These are phyloP conservation scores for Corythornis madagascariensis DNA, from an alignment of 2,113 vertebrate genomes.

Conservation along the genomic window DNA sequence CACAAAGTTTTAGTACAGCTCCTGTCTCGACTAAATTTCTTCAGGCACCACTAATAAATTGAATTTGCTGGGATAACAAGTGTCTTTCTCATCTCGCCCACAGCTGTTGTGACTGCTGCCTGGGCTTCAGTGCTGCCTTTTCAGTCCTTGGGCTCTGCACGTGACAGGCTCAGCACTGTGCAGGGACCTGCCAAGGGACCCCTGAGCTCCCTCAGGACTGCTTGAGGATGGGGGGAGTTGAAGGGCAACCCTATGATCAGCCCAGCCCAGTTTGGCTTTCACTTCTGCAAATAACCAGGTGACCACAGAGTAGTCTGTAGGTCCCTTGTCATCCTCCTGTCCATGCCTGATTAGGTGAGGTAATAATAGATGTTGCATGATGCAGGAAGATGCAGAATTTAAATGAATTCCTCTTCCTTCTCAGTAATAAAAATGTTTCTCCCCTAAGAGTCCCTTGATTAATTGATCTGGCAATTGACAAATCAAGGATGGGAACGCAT, in stretches of 20 bases:
- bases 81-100: neutral
- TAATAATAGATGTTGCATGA: conserved; percentile 1
- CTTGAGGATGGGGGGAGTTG: rapidly evolving
- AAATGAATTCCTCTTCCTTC: conserved; percentile 34
- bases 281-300: neutral
- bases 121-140: neutral
- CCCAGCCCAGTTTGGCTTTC: neutral
- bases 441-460: conserved; percentile 43
- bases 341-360: neutral
- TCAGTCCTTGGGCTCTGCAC: neutral
- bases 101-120: neutral
- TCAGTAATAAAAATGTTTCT: conserved; percentile 41
- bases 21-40: neutral
- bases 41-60: neutral
- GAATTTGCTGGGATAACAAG: neutral
- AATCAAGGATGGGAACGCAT: conserved; percentile 44
- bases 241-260: neutral
- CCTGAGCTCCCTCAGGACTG: neutral
- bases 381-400: conserved; percentile 25
- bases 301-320: neutral
- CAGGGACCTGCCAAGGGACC: neutral
- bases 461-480: conserved; percentile 53
- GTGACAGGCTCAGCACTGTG: neutral
- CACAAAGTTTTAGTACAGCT: neutral
- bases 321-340: neutral